Percentiles rank a stretch among this genome's conserved stretches.
Evolutionary conservation across 1,140 invertebrate species (phyloP).

Genomic region (Tetragonula clypearis): DNA sequence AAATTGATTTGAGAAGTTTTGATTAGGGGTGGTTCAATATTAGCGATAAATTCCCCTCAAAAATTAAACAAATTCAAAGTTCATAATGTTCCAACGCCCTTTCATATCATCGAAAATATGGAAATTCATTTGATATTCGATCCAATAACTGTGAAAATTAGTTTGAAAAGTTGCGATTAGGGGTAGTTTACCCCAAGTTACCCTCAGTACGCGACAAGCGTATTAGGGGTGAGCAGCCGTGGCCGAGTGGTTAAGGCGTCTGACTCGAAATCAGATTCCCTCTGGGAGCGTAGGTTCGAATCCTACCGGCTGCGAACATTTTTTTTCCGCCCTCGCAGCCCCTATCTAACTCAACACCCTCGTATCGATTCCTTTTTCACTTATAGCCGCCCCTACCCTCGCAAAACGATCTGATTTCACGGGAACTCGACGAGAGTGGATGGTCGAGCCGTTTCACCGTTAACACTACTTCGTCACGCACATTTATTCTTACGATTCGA

Average conservation of each 20-base stretch:
- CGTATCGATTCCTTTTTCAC: neutral
- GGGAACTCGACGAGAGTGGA: neutral
- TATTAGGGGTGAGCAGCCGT: slow-evolving; percentile 75
- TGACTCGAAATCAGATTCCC: slow-evolving; percentile 86
- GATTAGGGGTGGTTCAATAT: neutral
- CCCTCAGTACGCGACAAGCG: neutral
- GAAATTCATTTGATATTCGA: neutral
- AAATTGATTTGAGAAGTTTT: accelerated
- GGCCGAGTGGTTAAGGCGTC: slow-evolving; percentile 85
- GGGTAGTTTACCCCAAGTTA: neutral
- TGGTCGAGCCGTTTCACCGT: neutral
- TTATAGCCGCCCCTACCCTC: no score
- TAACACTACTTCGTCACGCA: neutral
- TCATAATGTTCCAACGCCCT: neutral
- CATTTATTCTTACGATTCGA: neutral
- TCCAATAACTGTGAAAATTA: neutral
- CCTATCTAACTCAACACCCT: neutral
- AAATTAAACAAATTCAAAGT: neutral
- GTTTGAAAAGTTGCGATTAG: no score
- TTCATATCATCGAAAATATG: neutral
- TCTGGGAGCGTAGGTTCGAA: slow-evolving; percentile 85
- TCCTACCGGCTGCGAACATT: slow-evolving; percentile 88
- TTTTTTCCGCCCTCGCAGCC: slow-evolving; percentile 49
- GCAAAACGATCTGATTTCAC: neutral
- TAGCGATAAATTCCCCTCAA: neutral